Percentiles rank a stretch among this genome's conserved stretches.
phyloP scores from a whole-genome alignment of 2,888 invertebrate genomes.

The Gandaritis pyraliata region DNA sequence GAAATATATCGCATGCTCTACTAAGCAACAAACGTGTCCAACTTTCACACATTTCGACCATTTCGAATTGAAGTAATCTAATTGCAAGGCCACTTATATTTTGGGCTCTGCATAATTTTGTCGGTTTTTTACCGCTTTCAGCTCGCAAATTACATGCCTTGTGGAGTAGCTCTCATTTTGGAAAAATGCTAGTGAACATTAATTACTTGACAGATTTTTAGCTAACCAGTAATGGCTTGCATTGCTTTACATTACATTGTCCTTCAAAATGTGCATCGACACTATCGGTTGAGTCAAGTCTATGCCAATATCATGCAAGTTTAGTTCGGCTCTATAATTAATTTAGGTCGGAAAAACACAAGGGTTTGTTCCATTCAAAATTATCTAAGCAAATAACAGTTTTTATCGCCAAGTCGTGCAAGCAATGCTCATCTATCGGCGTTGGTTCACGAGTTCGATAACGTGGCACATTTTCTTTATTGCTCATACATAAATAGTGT shows the following conservation, averaged over 20 bases:
- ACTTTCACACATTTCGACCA: constrained; percentile 65
- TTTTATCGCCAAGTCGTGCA: constrained; percentile 36
- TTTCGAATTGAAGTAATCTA: constrained; percentile 45
- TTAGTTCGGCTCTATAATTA: constrained; percentile 3
- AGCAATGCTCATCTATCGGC: constrained; percentile 26
- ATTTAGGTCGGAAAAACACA: not conserved
- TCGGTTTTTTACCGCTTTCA: constrained; percentile 10
- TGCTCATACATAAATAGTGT: constrained; percentile 33
- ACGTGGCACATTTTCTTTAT: constrained; percentile 35
- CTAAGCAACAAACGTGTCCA: constrained; percentile 60
- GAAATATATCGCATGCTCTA: constrained; percentile 62
- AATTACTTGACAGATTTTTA: too few relatives aligned
- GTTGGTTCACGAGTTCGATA: constrained; percentile 37
- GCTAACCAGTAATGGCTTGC: too few relatives aligned
- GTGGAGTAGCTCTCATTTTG: not conserved
- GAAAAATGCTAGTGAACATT: too few relatives aligned
- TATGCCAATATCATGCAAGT: not conserved
- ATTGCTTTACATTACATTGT: too few relatives aligned
- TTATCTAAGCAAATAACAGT: constrained; percentile 32
- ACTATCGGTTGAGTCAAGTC: not conserved
- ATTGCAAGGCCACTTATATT: constrained; percentile 20
- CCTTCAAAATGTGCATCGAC: too few relatives aligned
- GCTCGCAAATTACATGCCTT: constrained; percentile 11
- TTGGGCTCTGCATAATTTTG: constrained; percentile 15
- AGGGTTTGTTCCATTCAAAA: constrained; percentile 23